A percentile compares a stretch with the other conserved stretches of the same genome.
phyloP scores from a whole-genome alignment of 2,113 vertebrate species.

The Lonchura striata region DNA sequence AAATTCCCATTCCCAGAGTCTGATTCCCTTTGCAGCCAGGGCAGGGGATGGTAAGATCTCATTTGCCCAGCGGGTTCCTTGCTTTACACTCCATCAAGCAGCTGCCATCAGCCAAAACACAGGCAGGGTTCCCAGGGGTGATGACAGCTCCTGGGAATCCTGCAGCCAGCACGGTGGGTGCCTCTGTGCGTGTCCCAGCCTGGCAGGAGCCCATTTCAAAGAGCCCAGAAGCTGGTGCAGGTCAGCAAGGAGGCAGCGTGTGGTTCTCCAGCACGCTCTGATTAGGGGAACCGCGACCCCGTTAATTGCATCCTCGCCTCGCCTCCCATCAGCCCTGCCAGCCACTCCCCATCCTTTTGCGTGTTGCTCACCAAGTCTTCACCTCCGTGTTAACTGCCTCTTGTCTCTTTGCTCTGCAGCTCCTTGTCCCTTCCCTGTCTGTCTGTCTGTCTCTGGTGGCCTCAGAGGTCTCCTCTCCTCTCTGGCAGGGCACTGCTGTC shows the following conservation, averaged over 20 bases:
- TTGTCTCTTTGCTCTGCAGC: background rate
- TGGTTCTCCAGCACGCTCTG: background rate
- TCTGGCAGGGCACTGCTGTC: background rate
- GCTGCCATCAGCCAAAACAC: background rate
- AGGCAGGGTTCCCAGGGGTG: background rate
- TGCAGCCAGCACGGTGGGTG: background rate
- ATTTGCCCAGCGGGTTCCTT: background rate
- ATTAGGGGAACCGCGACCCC: background rate
- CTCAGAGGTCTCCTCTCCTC: background rate
- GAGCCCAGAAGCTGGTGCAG: background rate
- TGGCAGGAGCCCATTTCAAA: background rate
- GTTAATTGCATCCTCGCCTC: background rate
- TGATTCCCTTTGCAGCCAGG: background rate
- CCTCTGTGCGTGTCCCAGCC: background rate
- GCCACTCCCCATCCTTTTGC: background rate
- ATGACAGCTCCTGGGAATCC: background rate
- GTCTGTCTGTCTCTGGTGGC: background rate
- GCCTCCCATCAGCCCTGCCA: background rate
- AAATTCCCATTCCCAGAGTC: background rate
- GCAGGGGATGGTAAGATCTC: rapidly evolving
- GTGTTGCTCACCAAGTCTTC: background rate
- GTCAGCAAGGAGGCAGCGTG: background rate
- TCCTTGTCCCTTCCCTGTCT: background rate
- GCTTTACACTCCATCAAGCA: background rate
- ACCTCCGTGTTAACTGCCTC: background rate